Base-by-base conservation (phyloP, 2,888 invertebrate genomes). In the Caenorhabditis imperialis region DNA sequence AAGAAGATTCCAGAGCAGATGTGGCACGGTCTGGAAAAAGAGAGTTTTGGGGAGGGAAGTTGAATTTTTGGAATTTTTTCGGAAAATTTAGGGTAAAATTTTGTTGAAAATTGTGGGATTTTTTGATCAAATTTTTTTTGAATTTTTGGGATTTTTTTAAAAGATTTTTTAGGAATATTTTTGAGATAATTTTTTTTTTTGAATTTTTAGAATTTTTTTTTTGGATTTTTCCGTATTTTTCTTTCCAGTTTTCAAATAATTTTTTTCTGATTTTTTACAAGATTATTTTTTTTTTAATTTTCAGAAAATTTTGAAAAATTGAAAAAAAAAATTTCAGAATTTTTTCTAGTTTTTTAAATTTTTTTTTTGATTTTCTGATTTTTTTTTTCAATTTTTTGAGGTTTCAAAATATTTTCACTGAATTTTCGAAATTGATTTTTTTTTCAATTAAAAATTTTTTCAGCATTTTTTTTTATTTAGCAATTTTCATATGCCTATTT, bases 1-100 rank as follows among this genome's bases (percentile, higher is more conserved):
- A 97, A 90, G 90, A 99, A 99, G 81, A 98, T 94, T 60, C 96
- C 90, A 88, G 95, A 95, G 91, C 98, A 99, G 79, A 97, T 95
- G 51, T 96, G 96, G 89, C 98, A 99, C 0, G 98, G 98, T 89
- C 94, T 97, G 73, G 47, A 83, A 70, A 25, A 22, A 7, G 20
- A 48, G 47, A 47, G 12, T 10, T 54, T 14, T n/a, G n/a, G n/a
- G n/a, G 18, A 6, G 54, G 54, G 18, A 35, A 10, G n/a, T 35
- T 16, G 8, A 20, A 25, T 20, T 33, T 37, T 44, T 14, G 27
- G 25, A n/a, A 25, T 18, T 51, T 35, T 7, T 35, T 4, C 7
- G 22, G 18, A 8, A 8, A 35, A 16, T 14, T 16, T 51, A 16
- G 2, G 33, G 25, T 53, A 10, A 40, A 20, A 40, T 18, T 37